Conservation (phyloP, 2,113 vertebrate genomes). For the Varanus komodoensis region DNA sequence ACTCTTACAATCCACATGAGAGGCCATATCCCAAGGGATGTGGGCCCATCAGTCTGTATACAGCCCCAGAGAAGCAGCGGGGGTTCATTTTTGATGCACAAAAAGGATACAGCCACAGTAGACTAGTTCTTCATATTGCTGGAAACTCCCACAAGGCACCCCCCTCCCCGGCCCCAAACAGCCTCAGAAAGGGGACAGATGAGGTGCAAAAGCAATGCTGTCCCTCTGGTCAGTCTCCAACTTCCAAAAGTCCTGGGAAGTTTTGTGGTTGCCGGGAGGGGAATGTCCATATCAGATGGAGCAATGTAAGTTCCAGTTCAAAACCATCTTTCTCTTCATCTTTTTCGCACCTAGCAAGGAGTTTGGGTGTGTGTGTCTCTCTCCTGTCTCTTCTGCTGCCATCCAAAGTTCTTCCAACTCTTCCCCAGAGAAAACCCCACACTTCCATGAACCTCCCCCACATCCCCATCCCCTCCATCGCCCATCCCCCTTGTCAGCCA, state of each 20-base stretch:
- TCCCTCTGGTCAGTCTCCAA: background rate
- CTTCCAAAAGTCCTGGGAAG: conserved; percentile 10
- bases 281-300: background rate
- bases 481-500: conserved; percentile 76
- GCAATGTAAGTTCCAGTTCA: background rate
- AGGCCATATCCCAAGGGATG: background rate
- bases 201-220: conserved; percentile 1
- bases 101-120: conserved; percentile 20
- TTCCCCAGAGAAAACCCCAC: background rate
- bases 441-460: background rate
- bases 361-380: background rate
- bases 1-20: background rate
- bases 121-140: conserved; percentile 20
- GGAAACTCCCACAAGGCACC: conserved; percentile 4
- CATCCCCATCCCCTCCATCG: conserved; percentile 75
- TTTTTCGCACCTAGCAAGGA: background rate
- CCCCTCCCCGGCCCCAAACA: background rate
- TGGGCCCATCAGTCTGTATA: background rate
- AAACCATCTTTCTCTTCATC: background rate
- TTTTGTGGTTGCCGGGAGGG: background rate
- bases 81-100: conserved; percentile 2
- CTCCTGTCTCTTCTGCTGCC: background rate
- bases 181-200: background rate
- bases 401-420: background rate
- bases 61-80: conserved; percentile 8